These are phyloP conservation scores for Drosophila miranda DNA, from an alignment of 1,140 invertebrate genomes.

Conservation along the genomic window DNA sequence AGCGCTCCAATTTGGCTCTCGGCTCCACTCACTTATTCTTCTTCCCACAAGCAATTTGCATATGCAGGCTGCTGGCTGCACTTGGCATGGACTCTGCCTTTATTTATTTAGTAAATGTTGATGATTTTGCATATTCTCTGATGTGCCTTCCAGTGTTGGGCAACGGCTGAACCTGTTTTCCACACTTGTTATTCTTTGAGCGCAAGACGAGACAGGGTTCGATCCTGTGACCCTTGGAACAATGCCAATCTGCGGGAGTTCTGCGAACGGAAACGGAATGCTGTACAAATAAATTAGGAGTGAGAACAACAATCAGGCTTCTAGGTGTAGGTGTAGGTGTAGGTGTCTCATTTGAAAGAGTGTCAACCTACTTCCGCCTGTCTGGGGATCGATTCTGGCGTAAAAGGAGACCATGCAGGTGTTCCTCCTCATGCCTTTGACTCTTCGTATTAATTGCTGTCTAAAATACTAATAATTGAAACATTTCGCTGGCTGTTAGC, in stretches of 20 bases:
- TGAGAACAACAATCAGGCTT: conserved; percentile 26
- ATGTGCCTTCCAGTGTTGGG: conserved; percentile 1
- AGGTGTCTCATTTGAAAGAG: conserved; percentile 50
- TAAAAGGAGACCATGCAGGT: conserved; percentile 30
- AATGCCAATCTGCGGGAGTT: conserved; percentile 46
- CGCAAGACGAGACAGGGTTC: conserved; percentile 3
- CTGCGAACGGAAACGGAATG: conserved; percentile 63
- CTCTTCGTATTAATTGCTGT: conserved; percentile 32
- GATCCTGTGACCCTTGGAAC: conserved; percentile 45
- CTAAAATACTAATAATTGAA: conserved; percentile 55
- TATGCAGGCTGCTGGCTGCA: conserved; percentile 23
- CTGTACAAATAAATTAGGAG: conserved; percentile 62
- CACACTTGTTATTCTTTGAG: conserved; percentile 21
- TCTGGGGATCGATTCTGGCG: neutral
- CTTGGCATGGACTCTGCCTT: conserved; percentile 18
- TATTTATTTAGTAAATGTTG: conserved; percentile 41
- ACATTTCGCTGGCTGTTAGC: conserved; percentile 57
- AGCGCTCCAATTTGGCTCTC: conserved; percentile 57
- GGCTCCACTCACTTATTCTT: conserved; percentile 20
- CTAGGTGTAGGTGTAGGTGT: conserved; percentile 22
- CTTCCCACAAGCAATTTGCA: conserved; percentile 62
- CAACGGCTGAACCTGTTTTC: conserved; percentile 4
- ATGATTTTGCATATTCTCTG: conserved; percentile 36
- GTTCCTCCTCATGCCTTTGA: conserved; percentile 25
- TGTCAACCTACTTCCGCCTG: conserved; percentile 67